Evolutionary conservation across 2,888 invertebrate genomes (phyloP), one percentile per base, ranked within the genome.

Genomic region (Xylota sylvarum): DNA sequence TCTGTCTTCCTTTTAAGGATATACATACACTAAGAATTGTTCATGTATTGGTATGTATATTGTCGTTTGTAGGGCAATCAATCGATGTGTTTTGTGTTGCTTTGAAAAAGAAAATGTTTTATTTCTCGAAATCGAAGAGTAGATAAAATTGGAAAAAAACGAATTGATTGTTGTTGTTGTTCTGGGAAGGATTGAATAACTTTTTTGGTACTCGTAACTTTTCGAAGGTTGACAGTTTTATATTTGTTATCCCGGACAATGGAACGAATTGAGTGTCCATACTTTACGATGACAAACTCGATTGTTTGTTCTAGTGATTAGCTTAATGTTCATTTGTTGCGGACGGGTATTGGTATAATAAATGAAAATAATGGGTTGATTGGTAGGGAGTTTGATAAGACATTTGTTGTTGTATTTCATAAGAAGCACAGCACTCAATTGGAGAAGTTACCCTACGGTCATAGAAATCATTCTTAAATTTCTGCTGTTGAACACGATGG

Each of bases 211-310:
- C 56, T 58, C 82, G 76, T 78, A 84, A 84, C 65, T 84, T 84
- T 84, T 43, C 30, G 46, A 62, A 19, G 55, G 30, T 72, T 73
- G 83, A 79, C 83, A 79, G 83, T 69, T 84, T 84, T 79, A 79
- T 73, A 69, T 79, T 73, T 84, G 67, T 79, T 73, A 56, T 62
- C 73, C 23, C 48, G 55, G 56, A 23, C 55, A 72, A 67, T 35
- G 14, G 40, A 79, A 67, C 23, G 37, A 73, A 73, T 62, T 79
- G 65, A 55, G 78, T 78, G 43, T 30, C 60, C 60, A 55, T 70
- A 67, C 50, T 60, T 69, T 32, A 9, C 9, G 30, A 43, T 46
- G 40, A 74, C 52, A 74, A 32, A 32, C 37, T 52, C 62, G 19
- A 78, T 78, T 62, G 62, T 40, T 78, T 67, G 67, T 76, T 48